Percentiles rank a stretch among this genome's conserved stretches.
Conservation (phyloP, 2,888 invertebrate genomes). For the Tetragonisca angustula region DNA sequence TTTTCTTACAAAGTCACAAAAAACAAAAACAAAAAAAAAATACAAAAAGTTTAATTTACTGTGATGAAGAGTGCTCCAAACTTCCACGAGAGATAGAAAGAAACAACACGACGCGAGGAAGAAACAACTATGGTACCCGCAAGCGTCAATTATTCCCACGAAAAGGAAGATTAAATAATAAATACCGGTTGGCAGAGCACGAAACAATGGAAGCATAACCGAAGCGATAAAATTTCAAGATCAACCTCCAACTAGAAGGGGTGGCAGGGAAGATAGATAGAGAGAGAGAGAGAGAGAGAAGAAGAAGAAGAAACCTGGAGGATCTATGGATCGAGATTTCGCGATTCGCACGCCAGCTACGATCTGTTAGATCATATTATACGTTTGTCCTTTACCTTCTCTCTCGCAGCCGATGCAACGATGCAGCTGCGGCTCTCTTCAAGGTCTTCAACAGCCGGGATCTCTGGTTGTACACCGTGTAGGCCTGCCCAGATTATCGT, state of each 20-base stretch:
- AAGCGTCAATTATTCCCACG: slow-evolving; percentile 46
- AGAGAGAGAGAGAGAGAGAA: not conserved
- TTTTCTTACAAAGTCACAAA: too few species aligned
- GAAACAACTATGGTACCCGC: not conserved
- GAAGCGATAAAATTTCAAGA: slow-evolving; percentile 56
- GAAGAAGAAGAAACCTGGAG: slow-evolving; percentile 43
- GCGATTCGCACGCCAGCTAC: slow-evolving; percentile 70
- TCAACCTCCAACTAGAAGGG: slow-evolving; percentile 13
- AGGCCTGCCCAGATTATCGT: slow-evolving; percentile 51
- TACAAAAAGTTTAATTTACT: too few species aligned
- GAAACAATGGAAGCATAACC: slow-evolving; percentile 48
- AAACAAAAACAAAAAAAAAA: too few species aligned
- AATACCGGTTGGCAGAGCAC: slow-evolving; percentile 22
- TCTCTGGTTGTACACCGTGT: slow-evolving; percentile 43
- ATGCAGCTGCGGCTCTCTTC: slow-evolving; percentile 73
- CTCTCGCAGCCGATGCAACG: slow-evolving; percentile 66
- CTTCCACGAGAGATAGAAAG: not conserved
- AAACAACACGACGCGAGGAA: not conserved
- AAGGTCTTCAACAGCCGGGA: slow-evolving; percentile 58
- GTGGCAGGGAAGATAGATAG: not conserved
- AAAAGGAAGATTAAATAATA: slow-evolving; percentile 50
- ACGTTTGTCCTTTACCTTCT: slow-evolving; percentile 76
- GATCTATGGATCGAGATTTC: slow-evolving; percentile 74
- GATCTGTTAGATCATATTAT: slow-evolving; percentile 73
- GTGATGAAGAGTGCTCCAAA: too few species aligned